Base-by-base conservation (phyloP, 2,797 vertebrate genomes). In the Brachyrhaphis roseni region DNA sequence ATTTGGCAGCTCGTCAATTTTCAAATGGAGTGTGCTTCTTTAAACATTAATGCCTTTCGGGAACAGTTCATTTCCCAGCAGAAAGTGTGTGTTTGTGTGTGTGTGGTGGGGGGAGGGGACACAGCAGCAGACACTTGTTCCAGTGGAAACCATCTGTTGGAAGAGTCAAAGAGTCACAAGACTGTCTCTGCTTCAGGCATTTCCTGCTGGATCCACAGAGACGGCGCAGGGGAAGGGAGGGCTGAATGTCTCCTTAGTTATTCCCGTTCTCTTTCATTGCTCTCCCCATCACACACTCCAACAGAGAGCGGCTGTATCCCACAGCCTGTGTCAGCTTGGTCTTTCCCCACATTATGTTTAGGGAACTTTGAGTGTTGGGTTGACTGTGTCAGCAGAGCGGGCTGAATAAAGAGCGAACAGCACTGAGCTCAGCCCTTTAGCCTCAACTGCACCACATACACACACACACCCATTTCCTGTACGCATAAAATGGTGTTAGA, bases 131-230 rank as follows among this genome's bases (percentile, higher is more conserved):
- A 94, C 93, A 93, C 94, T 94, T 94, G 92, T 93, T 94, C 94
- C 92, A 92, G 90, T 94, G 92, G 91, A 95, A 95, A 94, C 93
- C 92, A 95, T 95, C 94, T 94, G 93, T 93, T 95, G 92, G 91
- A 94, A 91, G 93, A 94, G 83, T 94, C 91, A 95, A 93, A 92
- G 92, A 97, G 89, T 96, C 95, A 96, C 91, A 94, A 93, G 92
- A 90, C 94, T 93, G 88, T 95, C 94, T 93, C 92, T 90, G 91
- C 93, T 94, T 88, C 91, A 95, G 94, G 94, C 92, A 94, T 95
- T 96, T 95, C 94, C 95, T 96, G 94, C 91, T 92, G 91, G 91
- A 92, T 94, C 88, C 83, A 85, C 73, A 82, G 84, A 83, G 83
- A 31, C 79, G 78, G 77, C 68, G 6, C 41, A 71, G 68, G 26